phyloP scores from a whole-genome alignment of 2,113 vertebrate genomes.

The Amazona vittata region DNA sequence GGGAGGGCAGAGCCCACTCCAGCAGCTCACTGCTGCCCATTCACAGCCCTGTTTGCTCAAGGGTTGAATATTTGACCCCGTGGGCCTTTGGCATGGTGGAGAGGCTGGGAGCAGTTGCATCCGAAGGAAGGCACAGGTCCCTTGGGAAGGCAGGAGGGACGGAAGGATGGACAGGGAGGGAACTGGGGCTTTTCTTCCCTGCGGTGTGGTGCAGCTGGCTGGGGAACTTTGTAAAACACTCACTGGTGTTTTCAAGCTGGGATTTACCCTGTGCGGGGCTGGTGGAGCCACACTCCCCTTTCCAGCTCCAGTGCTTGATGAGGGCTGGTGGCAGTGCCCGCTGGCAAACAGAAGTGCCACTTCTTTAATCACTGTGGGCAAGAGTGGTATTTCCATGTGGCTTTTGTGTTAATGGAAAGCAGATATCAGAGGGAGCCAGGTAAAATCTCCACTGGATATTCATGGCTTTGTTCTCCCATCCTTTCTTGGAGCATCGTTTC shows the following conservation, averaged over 20 bases:
- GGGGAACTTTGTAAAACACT: neutral
- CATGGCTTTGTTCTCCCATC: neutral
- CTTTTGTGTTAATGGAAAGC: neutral
- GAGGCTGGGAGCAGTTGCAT: conserved; percentile 13
- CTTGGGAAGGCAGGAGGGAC: neutral
- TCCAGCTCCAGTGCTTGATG: rapidly evolving
- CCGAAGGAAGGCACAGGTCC: conserved; percentile 58
- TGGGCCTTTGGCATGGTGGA: neutral
- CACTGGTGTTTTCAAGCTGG: neutral
- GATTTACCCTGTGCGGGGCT: neutral
- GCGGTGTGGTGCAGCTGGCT: neutral
- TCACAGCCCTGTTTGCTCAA: neutral
- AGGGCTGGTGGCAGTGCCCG: neutral
- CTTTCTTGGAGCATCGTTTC: rapidly evolving
- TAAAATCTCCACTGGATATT: neutral
- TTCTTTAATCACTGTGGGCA: neutral
- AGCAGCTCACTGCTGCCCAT: neutral
- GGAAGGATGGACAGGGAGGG: neutral
- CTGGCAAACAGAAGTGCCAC: neutral
- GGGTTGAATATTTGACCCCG: neutral
- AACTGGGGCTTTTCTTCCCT: neutral
- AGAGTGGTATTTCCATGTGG: neutral
- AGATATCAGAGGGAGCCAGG: neutral
- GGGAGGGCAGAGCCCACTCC: neutral
- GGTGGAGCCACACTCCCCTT: neutral